Conservation (phyloP, 2,888 invertebrate genomes). For the Gibbula magus region DNA sequence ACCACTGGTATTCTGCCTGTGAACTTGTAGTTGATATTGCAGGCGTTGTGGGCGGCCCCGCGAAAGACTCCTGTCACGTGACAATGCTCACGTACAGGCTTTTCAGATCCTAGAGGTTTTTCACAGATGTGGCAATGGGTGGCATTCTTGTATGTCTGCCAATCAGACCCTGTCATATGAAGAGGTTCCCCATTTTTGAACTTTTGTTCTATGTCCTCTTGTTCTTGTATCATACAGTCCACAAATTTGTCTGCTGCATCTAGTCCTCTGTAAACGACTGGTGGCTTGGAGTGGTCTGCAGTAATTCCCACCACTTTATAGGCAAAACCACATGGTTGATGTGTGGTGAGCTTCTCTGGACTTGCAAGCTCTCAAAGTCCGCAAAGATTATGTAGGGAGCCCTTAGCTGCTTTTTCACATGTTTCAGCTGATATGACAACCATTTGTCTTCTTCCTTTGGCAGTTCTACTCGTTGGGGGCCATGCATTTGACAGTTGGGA, state of each 20-base stretch:
- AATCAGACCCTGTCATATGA: no score
- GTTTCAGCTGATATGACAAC: constrained; percentile 14
- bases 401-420: constrained; percentile 27
- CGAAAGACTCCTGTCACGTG: constrained; percentile 27
- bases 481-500: constrained; percentile 8
- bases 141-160: constrained; percentile 6
- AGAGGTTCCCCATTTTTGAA: not conserved
- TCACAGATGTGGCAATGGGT: constrained; percentile 25
- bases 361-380: constrained; percentile 25
- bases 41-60: no score
- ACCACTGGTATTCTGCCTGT: no score
- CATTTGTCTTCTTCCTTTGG: constrained; percentile 24
- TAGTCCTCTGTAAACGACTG: no score
- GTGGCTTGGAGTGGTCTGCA: not conserved
- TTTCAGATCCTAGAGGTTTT: not conserved
- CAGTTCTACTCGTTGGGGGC: constrained; percentile 25
- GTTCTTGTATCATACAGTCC: not conserved
- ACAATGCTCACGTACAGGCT: constrained; percentile 27
- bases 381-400: constrained; percentile 24
- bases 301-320: not conserved
- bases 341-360: no score
- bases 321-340: no score
- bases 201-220: constrained; percentile 10
- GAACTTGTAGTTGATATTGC: no score
- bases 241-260: constrained; percentile 26